phyloP scores from a whole-genome alignment of 2,797 vertebrate genomes.

The Hirundo rustica region DNA sequence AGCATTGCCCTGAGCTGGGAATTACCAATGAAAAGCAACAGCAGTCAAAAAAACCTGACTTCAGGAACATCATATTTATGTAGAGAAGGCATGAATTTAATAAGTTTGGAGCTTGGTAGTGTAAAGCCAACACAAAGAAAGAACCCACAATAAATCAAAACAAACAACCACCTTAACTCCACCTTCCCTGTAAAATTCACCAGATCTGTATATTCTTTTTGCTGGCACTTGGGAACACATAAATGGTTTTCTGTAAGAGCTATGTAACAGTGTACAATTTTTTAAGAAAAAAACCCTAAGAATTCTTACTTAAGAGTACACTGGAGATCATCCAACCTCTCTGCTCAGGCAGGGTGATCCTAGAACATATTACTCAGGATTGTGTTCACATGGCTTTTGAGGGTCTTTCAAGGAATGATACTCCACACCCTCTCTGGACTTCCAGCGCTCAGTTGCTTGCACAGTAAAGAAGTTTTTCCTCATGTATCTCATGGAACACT shows the following conservation, averaged over 20 bases:
- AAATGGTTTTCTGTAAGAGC: background rate
- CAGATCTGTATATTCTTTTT: background rate
- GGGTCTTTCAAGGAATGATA: background rate
- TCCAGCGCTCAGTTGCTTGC: fast-evolving
- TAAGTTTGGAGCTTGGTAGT: background rate
- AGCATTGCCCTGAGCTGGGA: background rate
- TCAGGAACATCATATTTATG: background rate
- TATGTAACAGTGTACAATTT: background rate
- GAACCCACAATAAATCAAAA: background rate
- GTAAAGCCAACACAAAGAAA: background rate
- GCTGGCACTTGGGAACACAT: background rate
- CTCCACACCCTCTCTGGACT: background rate
- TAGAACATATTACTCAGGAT: background rate
- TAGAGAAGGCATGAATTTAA: background rate
- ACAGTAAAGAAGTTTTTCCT: background rate
- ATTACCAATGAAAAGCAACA: background rate
- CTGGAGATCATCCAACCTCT: background rate
- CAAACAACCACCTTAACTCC: background rate
- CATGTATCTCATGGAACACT: background rate
- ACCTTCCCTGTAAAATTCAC: background rate
- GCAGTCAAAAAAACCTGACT: background rate
- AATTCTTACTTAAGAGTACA: background rate
- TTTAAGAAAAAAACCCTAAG: background rate
- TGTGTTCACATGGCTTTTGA: background rate
- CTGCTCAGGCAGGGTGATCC: background rate